These are phyloP conservation scores for Mesitornis unicolor DNA, from an alignment of 2,113 vertebrate genomes.

Conservation along the genomic window DNA sequence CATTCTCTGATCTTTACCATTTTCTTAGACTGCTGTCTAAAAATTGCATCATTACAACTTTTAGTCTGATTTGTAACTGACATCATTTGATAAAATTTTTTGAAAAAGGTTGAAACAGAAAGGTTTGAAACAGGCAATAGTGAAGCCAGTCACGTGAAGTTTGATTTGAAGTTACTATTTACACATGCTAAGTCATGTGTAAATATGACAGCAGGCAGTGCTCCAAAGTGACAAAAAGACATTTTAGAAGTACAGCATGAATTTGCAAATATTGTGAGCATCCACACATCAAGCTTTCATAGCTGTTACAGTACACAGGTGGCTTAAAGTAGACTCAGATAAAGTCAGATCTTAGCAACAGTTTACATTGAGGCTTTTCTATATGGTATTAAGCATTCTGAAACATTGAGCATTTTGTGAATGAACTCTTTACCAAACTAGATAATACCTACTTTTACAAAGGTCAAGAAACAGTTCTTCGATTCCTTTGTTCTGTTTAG, in stretches of 20 bases:
- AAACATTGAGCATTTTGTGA: background rate
- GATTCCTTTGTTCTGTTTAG: conserved; percentile 98
- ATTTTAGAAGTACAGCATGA: background rate
- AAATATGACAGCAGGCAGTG: background rate
- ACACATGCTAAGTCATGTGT: rapidly evolving
- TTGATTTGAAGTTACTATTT: background rate
- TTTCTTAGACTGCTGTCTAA: background rate
- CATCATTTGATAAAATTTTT: background rate
- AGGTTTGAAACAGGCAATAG: background rate
- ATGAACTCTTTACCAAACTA: background rate
- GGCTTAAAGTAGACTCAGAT: background rate
- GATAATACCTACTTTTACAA: conserved; percentile 90
- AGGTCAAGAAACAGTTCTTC: conserved; percentile 98
- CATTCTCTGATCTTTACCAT: background rate
- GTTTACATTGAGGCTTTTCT: background rate
- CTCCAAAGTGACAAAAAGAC: background rate
- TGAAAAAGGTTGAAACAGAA: background rate
- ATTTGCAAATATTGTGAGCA: background rate
- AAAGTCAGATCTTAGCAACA: background rate
- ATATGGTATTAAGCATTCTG: background rate
- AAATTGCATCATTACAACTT: background rate
- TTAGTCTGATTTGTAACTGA: background rate
- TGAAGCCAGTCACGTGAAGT: background rate
- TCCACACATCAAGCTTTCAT: background rate
- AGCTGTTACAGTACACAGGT: background rate